Conservation (phyloP, 2,888 invertebrate species). For the Cecidostiba fungosa region DNA sequence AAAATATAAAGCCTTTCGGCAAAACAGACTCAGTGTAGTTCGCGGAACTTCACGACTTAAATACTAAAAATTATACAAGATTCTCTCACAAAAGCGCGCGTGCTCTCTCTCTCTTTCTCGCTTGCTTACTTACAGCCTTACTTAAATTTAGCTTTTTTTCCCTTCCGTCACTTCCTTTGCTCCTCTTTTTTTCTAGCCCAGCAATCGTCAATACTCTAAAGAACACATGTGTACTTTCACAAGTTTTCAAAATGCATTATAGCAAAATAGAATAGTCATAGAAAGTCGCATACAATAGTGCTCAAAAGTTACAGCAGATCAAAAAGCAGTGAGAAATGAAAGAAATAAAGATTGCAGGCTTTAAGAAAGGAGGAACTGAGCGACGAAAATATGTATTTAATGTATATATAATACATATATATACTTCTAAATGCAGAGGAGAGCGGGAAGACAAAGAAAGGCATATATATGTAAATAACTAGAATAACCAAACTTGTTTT, state of each 20-base stretch:
- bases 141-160: conserved; percentile 25
- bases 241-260: conserved; percentile 43
- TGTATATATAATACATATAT: too few relatives aligned
- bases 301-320: conserved; percentile 53
- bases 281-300: conserved; percentile 57
- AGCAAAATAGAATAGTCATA: conserved; percentile 54
- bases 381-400: conserved; percentile 60
- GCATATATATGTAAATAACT: conserved; percentile 56
- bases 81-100: conserved; percentile 42
- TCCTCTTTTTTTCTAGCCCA: conserved; percentile 57
- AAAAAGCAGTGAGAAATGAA: conserved; percentile 61
- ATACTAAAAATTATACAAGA: conserved; percentile 27
- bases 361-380: conserved; percentile 63
- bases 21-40: conserved; percentile 22
- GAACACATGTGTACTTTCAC: conserved; percentile 20
- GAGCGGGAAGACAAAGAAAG: conserved; percentile 63
- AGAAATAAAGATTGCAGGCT: conserved; percentile 62
- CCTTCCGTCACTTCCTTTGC: conserved; percentile 56
- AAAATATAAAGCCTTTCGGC: neutral
- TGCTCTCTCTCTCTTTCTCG: conserved; percentile 56
- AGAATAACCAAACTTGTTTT: conserved; percentile 47
- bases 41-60: neutral
- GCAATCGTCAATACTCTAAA: conserved; percentile 43
- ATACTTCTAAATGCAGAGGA: conserved; percentile 61
- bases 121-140: conserved; percentile 55